phyloP scores from a whole-genome alignment of 2,888 invertebrate genomes.

The Eledone cirrhosa region DNA sequence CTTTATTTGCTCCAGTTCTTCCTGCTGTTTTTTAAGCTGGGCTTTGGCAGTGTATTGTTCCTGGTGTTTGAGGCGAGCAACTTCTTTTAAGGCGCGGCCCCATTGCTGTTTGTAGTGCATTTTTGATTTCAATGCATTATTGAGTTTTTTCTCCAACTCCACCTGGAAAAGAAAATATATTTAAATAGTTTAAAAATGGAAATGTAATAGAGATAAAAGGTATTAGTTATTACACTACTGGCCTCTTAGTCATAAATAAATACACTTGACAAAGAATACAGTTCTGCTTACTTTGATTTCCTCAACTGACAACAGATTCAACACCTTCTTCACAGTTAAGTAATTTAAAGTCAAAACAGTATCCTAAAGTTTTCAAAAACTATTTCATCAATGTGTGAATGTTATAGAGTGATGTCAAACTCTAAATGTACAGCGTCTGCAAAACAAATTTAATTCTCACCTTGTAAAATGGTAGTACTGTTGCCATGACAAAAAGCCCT shows the following conservation, averaged over 20 bases:
- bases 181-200: background rate
- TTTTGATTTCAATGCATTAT: constrained; percentile 65
- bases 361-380: too few species aligned
- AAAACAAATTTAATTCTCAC: too few species aligned
- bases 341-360: too few species aligned
- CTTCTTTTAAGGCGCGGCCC: constrained; percentile 66
- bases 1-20: constrained; percentile 65
- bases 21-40: constrained; percentile 57
- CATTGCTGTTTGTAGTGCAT: constrained; percentile 68
- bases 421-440: too few species aligned
- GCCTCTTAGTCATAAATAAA: background rate
- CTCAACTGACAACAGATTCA: too few species aligned
- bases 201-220: background rate
- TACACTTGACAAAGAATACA: too few species aligned
- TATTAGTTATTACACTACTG: background rate
- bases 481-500: too few species aligned
- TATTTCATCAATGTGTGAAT: too few species aligned
- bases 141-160: constrained; percentile 66
- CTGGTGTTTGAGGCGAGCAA: constrained; percentile 64
- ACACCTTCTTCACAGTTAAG: too few species aligned
- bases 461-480: too few species aligned
- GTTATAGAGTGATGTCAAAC: too few species aligned
- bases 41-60: constrained; percentile 63
- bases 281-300: too few species aligned
- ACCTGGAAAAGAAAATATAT: constrained; percentile 45